A percentile compares a stretch with the other conserved stretches of the same genome.
phyloP scores from a whole-genome alignment of 1,140 invertebrate species.

The Triops cancriformis region DNA sequence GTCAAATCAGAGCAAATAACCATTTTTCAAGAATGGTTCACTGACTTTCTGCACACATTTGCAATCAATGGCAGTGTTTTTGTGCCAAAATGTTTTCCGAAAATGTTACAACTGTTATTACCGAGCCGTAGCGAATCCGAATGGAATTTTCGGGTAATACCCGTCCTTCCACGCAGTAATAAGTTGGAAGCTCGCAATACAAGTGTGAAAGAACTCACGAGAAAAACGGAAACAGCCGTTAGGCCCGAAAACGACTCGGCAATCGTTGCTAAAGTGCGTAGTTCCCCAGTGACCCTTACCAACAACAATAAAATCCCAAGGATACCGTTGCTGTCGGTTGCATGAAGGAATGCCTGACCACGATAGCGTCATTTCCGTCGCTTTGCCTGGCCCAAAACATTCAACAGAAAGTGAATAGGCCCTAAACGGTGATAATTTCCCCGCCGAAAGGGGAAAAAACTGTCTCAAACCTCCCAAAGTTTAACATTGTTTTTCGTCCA shows the following conservation, averaged over 20 bases:
- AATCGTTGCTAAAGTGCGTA: conserved; percentile 1
- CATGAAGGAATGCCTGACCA: background rate
- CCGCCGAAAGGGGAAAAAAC: background rate
- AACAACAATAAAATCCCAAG: background rate
- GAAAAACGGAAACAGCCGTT: background rate
- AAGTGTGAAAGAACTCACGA: background rate
- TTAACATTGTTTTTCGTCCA: background rate
- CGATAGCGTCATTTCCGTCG: background rate
- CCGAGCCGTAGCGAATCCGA: too few species aligned
- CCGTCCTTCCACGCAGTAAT: too few species aligned
- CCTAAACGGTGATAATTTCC: background rate
- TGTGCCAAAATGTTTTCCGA: too few species aligned
- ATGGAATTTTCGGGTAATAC: too few species aligned
- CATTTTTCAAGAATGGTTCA: too few species aligned
- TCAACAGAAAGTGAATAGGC: background rate
- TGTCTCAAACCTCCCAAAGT: background rate
- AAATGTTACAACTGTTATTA: too few species aligned
- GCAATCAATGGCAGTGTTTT: too few species aligned
- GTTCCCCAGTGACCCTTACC: background rate
- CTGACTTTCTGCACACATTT: too few species aligned
- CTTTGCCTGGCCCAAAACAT: background rate
- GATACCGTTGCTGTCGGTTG: background rate
- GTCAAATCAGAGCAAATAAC: too few species aligned
- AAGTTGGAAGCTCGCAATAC: too few species aligned
- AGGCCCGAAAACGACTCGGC: background rate